Conservation (phyloP, 1,140 invertebrate species). For the Radopholus similis region DNA sequence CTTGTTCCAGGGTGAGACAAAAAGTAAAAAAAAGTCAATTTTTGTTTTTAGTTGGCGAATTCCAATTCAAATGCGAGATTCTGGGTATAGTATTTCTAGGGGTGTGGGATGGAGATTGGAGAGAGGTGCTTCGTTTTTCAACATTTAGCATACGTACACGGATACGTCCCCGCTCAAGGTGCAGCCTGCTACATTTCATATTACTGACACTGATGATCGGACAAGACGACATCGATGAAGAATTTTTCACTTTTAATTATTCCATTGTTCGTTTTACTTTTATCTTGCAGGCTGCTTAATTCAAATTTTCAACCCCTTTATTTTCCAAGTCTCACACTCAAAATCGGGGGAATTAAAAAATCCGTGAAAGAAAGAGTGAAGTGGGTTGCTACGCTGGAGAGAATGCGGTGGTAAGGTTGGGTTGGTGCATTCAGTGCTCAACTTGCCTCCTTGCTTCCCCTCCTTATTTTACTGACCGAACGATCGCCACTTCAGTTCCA, state of each 20-base stretch:
- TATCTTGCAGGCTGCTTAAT: background rate
- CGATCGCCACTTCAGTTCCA: too few relatives aligned
- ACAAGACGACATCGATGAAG: background rate
- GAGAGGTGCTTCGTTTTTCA: background rate
- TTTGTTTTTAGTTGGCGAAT: too few relatives aligned
- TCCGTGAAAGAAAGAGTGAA: too few relatives aligned
- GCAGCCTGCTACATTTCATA: constrained; percentile 47
- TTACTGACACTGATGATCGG: constrained; percentile 20
- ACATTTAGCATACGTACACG: constrained; percentile 30
- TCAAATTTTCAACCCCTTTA: background rate
- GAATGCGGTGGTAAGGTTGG: too few relatives aligned
- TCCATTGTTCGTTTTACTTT: background rate
- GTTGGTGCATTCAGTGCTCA: too few relatives aligned
- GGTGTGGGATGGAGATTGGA: background rate
- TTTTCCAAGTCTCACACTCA: background rate
- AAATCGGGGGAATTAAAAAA: background rate
- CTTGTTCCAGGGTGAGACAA: constrained; percentile 38
- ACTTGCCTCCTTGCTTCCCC: too few relatives aligned
- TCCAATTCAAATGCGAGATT: constrained; percentile 49
- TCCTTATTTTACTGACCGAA: too few relatives aligned
- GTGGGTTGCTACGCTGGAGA: too few relatives aligned
- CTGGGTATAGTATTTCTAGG: too few relatives aligned
- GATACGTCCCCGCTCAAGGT: constrained; percentile 40
- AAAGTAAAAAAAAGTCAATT: too few relatives aligned
- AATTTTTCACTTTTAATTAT: background rate